These are phyloP conservation scores for Melanocharis versteri DNA, from an alignment of 2,113 vertebrate genomes.

Conservation along the genomic window DNA sequence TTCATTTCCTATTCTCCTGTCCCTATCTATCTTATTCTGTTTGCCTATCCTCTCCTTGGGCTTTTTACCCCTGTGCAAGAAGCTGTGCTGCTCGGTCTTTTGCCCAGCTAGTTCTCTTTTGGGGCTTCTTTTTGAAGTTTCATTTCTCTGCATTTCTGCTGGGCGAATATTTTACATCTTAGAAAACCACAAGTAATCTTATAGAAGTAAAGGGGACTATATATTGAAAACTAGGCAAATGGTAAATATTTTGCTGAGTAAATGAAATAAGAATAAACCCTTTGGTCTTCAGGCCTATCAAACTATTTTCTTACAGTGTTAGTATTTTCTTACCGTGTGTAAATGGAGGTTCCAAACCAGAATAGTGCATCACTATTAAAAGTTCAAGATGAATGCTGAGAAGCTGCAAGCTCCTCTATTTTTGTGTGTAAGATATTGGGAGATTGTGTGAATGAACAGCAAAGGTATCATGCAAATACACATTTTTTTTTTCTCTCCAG, in stretches of 20 bases:
- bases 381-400: not conserved
- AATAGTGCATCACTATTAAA: not conserved
- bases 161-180: not conserved
- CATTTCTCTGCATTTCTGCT: not conserved
- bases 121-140: not conserved
- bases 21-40: not conserved
- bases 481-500: not conserved
- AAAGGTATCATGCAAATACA: not conserved
- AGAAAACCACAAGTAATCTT: not conserved
- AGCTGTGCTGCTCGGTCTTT: not conserved
- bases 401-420: not conserved
- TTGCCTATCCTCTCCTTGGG: not conserved
- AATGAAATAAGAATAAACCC: not conserved
- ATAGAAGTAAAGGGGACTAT: not conserved
- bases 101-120: not conserved
- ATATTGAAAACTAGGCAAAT: not conserved
- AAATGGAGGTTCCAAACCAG: not conserved
- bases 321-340: not conserved
- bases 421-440: not conserved
- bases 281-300: not conserved
- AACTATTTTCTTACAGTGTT: not conserved
- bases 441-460: not conserved
- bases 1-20: not conserved
- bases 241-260: not conserved
- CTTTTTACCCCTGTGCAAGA: not conserved